phyloP scores from a whole-genome alignment of 2,113 vertebrate genomes.

The Jaculus jaculus region DNA sequence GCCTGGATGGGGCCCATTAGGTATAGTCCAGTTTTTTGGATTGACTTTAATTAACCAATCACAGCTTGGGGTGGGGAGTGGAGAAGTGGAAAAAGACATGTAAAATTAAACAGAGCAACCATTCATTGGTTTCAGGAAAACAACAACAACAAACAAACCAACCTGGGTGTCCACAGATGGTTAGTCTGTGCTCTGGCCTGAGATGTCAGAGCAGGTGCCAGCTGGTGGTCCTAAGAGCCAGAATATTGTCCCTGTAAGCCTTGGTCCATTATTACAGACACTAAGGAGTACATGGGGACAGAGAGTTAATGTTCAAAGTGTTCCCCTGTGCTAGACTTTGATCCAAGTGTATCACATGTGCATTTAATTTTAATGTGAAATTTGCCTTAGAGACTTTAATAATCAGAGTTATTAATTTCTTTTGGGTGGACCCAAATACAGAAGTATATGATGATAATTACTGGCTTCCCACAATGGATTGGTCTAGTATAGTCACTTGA shows the following conservation, averaged over 20 bases:
- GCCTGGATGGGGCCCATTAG: fast-evolving
- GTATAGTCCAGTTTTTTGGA: neutral
- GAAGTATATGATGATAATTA: neutral
- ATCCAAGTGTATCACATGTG: neutral
- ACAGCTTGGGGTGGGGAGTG: neutral
- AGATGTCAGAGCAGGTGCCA: neutral
- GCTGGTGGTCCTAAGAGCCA: neutral
- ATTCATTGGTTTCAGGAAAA: neutral
- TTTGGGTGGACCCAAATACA: neutral
- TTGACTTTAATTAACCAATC: neutral
- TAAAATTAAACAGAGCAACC: neutral
- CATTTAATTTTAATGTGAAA: constrained; percentile 3
- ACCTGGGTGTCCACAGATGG: neutral
- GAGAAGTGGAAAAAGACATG: neutral
- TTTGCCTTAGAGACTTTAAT: constrained; percentile 33
- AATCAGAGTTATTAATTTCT: constrained; percentile 6
- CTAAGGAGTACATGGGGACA: too few species aligned
- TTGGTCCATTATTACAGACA: neutral
- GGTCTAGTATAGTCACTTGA: neutral
- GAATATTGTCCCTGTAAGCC: neutral
- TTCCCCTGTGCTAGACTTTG: neutral
- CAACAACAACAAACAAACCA: too few species aligned
- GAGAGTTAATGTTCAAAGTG: neutral
- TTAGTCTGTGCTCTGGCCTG: neutral
- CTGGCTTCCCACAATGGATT: neutral